Base-by-base conservation (phyloP, 2,888 invertebrate genomes). In the Laothoe populi region DNA sequence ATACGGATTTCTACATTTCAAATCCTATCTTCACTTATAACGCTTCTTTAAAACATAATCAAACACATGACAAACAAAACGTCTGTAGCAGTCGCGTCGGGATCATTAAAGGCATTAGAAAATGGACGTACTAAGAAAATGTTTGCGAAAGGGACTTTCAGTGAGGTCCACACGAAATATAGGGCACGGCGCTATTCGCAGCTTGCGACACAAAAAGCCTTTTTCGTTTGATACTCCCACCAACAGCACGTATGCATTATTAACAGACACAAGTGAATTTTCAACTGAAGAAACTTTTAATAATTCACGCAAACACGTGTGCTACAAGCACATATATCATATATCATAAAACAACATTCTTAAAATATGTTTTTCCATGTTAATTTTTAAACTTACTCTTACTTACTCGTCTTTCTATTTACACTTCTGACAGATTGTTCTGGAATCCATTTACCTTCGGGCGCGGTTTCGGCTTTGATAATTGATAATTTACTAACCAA, bases 151-250 rank as follows among this genome's bases (percentile, higher is more conserved):
- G 74, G 64, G 71, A 75, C 61, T 75, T 77, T 78, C 72, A 78
- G 74, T 76, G 83, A 86, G 84, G 79, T 79, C 83, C 79, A 85
- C 82, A 82, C 80, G 81, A 83, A 86, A 88, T 84, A 85, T 88
- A 87, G 90, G 86, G 77, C 87, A 82, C 77, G 79, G 77, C 86
- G 82, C 78, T 80, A 75, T 73, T 79, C 79, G 76, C 79, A 78
- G 73, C 74, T 76, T 77, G 77, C 76, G 86, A 88, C 89, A 89
- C 81, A 88, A 83, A 90, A 90, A 88, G 76, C 81, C 85, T 88
- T 84, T 87, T 83, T 82, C 83, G 81, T 72, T 75, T 71, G 77
- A 74, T 78, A 72, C 71, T 70, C 65, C 69, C 74, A 31, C 31
- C 0, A 78, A 75, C 78, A 65, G 62, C 57, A 13, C 38, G 60